Evolutionary conservation across 2,888 invertebrate species (phyloP), one percentile per base, ranked within the genome.

Genomic region (Stenodera caucasica): DNA sequence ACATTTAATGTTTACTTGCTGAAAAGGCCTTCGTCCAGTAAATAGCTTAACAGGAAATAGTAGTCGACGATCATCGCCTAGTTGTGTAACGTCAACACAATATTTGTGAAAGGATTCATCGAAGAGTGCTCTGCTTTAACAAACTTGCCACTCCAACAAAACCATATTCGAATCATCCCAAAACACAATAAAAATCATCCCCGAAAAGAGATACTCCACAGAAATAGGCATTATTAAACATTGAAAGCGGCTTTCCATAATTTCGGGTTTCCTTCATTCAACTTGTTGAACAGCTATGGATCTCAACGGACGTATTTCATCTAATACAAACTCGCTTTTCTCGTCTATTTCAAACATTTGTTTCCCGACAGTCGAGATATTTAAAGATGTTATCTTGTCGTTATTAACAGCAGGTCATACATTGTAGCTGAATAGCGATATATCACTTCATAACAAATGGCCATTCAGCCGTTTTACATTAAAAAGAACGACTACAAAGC

Each of bases 311-410:
- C 45, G 26, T 53, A 45, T 57, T 56, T 52, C 33, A 55, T 51
- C 15, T 56, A 40, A 61, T 53, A 52, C 49, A 37, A 58, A 37
- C 54, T 15, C 45, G 6, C 9, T 45, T 55, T 30, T 45, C 55
- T 53, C n/a, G n/a, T n/a, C n/a, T n/a, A n/a, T 60, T 58, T 49
- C 56, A 55, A 58, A 62, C 62, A 62, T 62, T 62, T 56, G 56
- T 58, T 59, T 56, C 50, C 58, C 53, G 49, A 29, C 49, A 53
- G 53, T 32, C 15, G 56, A 62, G 62, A 62, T 58, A 55, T 62
- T 62, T 62, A 55, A 62, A 62, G 62, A 62, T 62, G 53, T 18
- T 62, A 62, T 62, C 62, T 62, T 50, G 33, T 49, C 50, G 62
- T 62, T 62, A 62, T 62, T 62, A 62, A 62, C 62, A 62, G 58